Percentiles rank a stretch among this genome's conserved stretches.
phyloP scores from a whole-genome alignment of 2,113 vertebrate species.

The Hippolais icterina region DNA sequence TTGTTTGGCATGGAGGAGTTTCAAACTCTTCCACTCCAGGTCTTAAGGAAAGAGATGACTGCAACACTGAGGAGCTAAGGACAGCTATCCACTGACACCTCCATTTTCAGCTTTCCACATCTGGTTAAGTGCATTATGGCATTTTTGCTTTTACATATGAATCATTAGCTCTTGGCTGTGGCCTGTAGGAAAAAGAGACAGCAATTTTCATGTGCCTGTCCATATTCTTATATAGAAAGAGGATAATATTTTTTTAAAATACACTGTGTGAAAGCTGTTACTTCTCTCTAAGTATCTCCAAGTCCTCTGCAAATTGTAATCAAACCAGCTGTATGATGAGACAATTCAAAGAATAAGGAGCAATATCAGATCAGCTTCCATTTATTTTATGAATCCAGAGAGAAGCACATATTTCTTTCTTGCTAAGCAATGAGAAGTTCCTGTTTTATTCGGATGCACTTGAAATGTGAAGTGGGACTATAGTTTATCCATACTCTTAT shows the following conservation, averaged over 20 bases:
- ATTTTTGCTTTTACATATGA: constrained; percentile 1
- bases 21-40: not conserved
- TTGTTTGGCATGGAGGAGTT: not conserved
- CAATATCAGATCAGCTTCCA: not conserved
- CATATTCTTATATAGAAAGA: not conserved
- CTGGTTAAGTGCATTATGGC: constrained; percentile 21
- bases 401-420: not conserved
- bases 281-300: not conserved
- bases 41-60: not conserved
- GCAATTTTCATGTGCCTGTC: not conserved
- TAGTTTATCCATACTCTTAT: not conserved
- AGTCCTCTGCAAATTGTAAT: not conserved
- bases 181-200: constrained; percentile 10
- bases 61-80: not conserved
- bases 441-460: not conserved
- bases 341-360: not conserved
- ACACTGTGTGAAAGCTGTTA: not conserved
- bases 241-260: not conserved
- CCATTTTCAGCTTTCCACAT: constrained; percentile 22
- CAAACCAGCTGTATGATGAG: not conserved
- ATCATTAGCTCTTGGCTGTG: constrained; percentile 4
- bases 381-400: not conserved
- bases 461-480: not conserved
- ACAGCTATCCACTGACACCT: not conserved
- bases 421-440: not conserved